Evolutionary conservation across 2,797 vertebrate species (phyloP), one percentile per base, ranked within the genome.

Genomic region (Ceryle rudis): DNA sequence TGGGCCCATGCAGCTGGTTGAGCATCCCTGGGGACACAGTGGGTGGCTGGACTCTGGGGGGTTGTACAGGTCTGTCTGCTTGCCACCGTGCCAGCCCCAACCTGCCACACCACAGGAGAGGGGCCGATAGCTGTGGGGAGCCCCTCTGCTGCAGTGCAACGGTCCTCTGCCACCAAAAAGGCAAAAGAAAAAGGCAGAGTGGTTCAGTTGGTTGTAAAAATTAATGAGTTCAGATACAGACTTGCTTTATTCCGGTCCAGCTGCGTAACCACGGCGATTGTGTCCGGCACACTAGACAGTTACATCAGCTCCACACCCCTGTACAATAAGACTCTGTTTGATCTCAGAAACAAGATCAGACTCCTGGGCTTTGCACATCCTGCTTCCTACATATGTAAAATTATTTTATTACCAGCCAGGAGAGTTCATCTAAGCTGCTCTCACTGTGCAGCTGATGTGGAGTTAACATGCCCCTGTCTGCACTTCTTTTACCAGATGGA

Each of bases 211-310:
- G 98, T 98, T 98, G 98, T 98, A 98, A 98, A 98, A 98, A 97
- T 98, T 98, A 98, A 98, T 98, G 98, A 98, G 98, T 98, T 98
- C 97, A 97, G 97, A 98, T 98, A 97, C 98, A 98, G 97, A 97
- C 97, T 97, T 98, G 97, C 97, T 98, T 98, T 97, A 98, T 98
- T 98, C 98, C 98, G 97, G 98, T 98, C 98, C 98, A 98, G 98
- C 98, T 98, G 98, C 96, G 98, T 98, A 98, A 98, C 98, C 98
- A 98, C 94, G 97, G 98, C 94, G 95, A 98, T 98, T 96, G 96
- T 97, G 94, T 98, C 97, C 97, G 96, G 98, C 98, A 97, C 98
- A 96, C 98, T 97, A 98, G 98, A 98, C 97, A 97, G 98, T 98
- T 97, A 98, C 98, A 98, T 98, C 98, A 98, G 97, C 97, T 97